These are phyloP conservation scores for Porites lobata DNA, from an alignment of 92 coral and sea anemone species.

Conservation along the genomic window DNA sequence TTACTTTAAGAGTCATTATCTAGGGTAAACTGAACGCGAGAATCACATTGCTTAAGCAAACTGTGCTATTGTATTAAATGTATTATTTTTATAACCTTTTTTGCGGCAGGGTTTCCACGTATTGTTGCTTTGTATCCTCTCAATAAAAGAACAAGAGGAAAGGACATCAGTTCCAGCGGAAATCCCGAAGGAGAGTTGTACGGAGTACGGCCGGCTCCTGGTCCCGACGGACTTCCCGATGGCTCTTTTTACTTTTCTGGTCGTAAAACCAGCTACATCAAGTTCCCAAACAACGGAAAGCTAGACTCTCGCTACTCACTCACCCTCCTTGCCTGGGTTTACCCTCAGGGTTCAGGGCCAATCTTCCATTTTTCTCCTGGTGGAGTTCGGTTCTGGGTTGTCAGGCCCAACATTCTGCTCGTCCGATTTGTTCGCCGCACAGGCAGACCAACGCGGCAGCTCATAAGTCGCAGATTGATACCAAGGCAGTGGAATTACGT, in stretches of 20 bases:
- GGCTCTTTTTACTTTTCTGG: slow-evolving; percentile 75
- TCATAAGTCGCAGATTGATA: slow-evolving; percentile 51
- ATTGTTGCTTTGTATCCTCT: slow-evolving; percentile 79
- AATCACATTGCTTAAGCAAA: too few species aligned
- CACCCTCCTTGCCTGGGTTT: slow-evolving; percentile 78
- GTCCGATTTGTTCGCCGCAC: slow-evolving; percentile 75
- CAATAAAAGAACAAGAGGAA: slow-evolving; percentile 63
- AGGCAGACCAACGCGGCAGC: slow-evolving; percentile 68
- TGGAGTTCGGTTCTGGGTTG: slow-evolving; percentile 80
- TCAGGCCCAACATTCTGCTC: slow-evolving; percentile 55
- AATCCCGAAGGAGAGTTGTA: slow-evolving; percentile 58
- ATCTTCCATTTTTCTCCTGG: slow-evolving; percentile 77
- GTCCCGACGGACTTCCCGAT: slow-evolving; percentile 79
- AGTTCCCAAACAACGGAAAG: slow-evolving; percentile 74
- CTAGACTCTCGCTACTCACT: slow-evolving; percentile 78
- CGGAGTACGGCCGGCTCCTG: slow-evolving; percentile 69
- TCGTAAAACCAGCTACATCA: slow-evolving; percentile 60
- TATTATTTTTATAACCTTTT: neutral
- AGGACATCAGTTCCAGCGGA: slow-evolving; percentile 70
- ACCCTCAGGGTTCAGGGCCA: slow-evolving; percentile 77
- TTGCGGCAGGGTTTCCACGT: slow-evolving; percentile 61
- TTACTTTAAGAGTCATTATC: too few species aligned
- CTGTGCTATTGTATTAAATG: too few species aligned
- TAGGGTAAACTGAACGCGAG: too few species aligned
- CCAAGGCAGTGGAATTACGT: slow-evolving; percentile 78